These are phyloP conservation scores for Macrobrachium nipponense DNA, from an alignment of 1,140 invertebrate species.

Conservation along the genomic window DNA sequence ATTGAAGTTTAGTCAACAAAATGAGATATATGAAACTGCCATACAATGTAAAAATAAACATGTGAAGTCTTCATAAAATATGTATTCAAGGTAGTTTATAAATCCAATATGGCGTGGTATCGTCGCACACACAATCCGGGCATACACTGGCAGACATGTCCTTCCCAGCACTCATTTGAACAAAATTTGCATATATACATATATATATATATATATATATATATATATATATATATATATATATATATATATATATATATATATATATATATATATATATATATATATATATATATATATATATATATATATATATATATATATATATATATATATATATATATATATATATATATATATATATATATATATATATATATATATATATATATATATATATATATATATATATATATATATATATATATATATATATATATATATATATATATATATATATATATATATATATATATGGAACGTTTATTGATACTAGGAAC, in stretches of 20 bases:
- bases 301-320: not conserved
- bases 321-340: not conserved
- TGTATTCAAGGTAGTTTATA: too few species aligned
- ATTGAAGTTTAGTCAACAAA: too few species aligned
- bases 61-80: too few species aligned
- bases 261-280: conserved; percentile 6
- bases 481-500: too few species aligned
- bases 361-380: too few species aligned
- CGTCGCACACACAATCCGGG: too few species aligned
- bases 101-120: too few species aligned
- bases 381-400: not conserved
- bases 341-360: not conserved
- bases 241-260: conserved; percentile 20
- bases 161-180: too few species aligned
- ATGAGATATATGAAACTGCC: too few species aligned
- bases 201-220: not conserved
- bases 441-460: not conserved
- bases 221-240: conserved; percentile 15
- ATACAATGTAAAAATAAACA: too few species aligned
- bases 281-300: not conserved
- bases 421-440: not conserved
- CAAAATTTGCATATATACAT: not conserved
- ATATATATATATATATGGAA: not conserved
- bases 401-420: not conserved
- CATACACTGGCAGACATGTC: too few species aligned